phyloP scores from a whole-genome alignment of 2,888 invertebrate genomes.

The Syrphus vitripennis region DNA sequence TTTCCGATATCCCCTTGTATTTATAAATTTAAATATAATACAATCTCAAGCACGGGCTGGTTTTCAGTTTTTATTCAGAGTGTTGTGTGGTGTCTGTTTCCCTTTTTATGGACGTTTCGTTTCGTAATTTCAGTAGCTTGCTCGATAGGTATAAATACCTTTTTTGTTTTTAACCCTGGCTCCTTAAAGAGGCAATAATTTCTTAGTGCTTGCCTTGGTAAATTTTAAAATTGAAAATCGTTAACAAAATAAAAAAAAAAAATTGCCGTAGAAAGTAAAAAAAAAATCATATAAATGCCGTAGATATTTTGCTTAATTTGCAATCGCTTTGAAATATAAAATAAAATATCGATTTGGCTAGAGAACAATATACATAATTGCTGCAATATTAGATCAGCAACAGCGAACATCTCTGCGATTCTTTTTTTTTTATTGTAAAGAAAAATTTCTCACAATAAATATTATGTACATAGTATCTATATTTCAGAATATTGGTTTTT shows the following conservation, averaged over 20 bases:
- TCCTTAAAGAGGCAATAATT: slow-evolving; percentile 45
- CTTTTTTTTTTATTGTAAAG: background rate
- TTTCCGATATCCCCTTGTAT: no score
- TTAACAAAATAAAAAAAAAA: background rate
- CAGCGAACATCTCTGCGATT: background rate
- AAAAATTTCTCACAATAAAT: background rate
- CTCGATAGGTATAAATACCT: slow-evolving; percentile 64
- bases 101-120: background rate
- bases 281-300: no score
- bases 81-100: background rate
- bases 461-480: no score
- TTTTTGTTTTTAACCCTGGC: slow-evolving; percentile 51
- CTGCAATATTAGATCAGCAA: background rate
- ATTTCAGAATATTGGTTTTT: slow-evolving; percentile 29
- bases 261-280: background rate
- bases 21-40: no score
- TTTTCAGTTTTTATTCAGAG: background rate
- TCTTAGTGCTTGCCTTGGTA: slow-evolving; percentile 50
- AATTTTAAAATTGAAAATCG: background rate
- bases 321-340: background rate
- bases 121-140: background rate
- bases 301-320: slow-evolving; percentile 18
- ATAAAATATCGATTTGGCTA: slow-evolving; percentile 59
- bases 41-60: no score
- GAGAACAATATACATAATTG: background rate